phyloP scores from a whole-genome alignment of 2,888 invertebrate species.

The Thumatha senex region DNA sequence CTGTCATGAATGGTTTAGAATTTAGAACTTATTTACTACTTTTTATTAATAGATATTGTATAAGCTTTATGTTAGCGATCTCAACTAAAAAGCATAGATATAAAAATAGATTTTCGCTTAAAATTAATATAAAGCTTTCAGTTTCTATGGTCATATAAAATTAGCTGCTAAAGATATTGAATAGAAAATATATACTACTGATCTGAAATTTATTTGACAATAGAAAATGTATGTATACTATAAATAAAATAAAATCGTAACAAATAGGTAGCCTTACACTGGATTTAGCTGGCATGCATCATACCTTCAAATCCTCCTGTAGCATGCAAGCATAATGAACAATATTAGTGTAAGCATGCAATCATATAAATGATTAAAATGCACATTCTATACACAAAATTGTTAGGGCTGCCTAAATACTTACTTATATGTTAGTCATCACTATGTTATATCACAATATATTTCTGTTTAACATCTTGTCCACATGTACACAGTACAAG shows the following conservation, averaged over 20 bases:
- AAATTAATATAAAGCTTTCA: not conserved
- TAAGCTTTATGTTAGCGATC: too few relatives aligned
- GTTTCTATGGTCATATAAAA: not conserved
- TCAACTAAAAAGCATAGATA: too few relatives aligned
- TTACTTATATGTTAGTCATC: slow-evolving; percentile 40
- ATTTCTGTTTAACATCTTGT: slow-evolving; percentile 32
- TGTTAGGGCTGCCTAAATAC: slow-evolving; percentile 30
- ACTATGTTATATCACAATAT: slow-evolving; percentile 29
- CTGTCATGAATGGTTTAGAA: too few relatives aligned
- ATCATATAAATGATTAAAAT: slow-evolving; percentile 23
- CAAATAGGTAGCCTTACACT: slow-evolving; percentile 13
- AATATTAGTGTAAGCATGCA: slow-evolving; percentile 48
- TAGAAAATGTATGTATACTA: not conserved
- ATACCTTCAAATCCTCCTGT: slow-evolving; percentile 35
- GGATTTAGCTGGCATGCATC: slow-evolving; percentile 18
- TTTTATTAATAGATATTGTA: too few relatives aligned
- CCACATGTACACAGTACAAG: slow-evolving; percentile 47
- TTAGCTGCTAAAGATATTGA: too few relatives aligned
- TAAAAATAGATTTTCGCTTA: too few relatives aligned
- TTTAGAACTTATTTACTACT: too few relatives aligned
- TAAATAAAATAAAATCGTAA: not conserved
- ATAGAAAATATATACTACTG: too few relatives aligned
- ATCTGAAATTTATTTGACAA: not conserved
- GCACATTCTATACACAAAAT: slow-evolving; percentile 21
- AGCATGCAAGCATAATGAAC: slow-evolving; percentile 28